phyloP scores from a whole-genome alignment of 2,113 vertebrate species.

The Erythrocercus mccallii region DNA sequence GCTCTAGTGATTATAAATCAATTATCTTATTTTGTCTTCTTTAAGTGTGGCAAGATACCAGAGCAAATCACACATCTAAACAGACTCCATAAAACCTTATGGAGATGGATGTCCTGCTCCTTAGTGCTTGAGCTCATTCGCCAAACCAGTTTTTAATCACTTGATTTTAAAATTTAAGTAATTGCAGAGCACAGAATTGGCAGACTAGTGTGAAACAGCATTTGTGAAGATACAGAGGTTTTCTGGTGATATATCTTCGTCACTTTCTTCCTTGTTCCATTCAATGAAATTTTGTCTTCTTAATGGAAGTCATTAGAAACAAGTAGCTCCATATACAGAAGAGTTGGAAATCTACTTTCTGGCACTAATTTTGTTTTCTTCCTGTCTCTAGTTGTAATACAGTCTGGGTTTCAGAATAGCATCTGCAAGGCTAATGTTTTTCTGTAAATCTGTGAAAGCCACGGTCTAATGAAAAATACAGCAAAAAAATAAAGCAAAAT shows the following conservation, averaged over 20 bases:
- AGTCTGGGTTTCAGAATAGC: neutral
- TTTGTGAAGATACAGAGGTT: neutral
- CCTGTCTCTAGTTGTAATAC: neutral
- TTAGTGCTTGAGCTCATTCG: neutral
- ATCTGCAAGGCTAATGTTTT: neutral
- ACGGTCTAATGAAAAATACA: neutral
- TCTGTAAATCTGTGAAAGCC: neutral
- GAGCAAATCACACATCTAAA: conserved; percentile 2
- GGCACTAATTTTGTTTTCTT: neutral
- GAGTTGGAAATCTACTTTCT: neutral
- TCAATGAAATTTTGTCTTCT: neutral
- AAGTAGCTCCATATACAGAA: neutral
- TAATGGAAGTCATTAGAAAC: neutral
- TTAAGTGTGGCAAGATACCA: neutral
- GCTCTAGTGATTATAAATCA: neutral
- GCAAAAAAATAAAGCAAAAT: neutral
- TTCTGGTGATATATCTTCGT: neutral
- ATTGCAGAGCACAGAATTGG: neutral
- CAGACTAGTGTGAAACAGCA: neutral
- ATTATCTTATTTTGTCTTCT: conserved; percentile 26
- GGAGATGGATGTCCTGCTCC: neutral
- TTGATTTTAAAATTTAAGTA: neutral
- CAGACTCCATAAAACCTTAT: neutral
- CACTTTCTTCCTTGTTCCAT: neutral
- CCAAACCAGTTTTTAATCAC: neutral